Base-by-base conservation (phyloP, 2,113 vertebrate genomes). In the Ictidomys tridecemlineatus region DNA sequence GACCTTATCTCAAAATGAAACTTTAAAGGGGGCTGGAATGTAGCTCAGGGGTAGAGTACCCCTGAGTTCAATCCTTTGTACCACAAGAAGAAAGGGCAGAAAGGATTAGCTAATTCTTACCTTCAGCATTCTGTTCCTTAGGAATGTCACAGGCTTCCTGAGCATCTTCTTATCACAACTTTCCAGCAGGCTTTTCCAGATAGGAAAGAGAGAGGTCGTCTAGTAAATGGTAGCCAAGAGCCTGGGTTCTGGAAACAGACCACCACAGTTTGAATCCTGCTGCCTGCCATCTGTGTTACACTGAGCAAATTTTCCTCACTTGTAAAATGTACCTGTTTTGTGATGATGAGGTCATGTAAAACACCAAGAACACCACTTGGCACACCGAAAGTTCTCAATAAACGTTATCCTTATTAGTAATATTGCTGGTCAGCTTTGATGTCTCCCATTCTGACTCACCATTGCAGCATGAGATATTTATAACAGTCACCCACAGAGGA, bases 401-500 rank as follows among this genome's bases (percentile, higher is more conserved):
- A 89, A 16, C 86, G 48, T 58, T 87, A 48, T 24, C 16, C 32
- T 53, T 79, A 61, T n/a, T 78, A 53, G 72, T 63, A 4, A 61
- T 73, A 37, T 11, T 88, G 11, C 74, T 70, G 30, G 72, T 90
- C 61, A 9, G 39, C 61, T 92, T 73, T 42, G 69, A 70, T 14
- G n/a, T 74, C 86, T 94, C 45, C 39, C 5, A 0, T 74, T 83
- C 86, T 90, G 84, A 92, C 83, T 93, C 83, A 93, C 1, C 89
- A 78, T 42, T 80, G 61, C 58, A 48, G 51, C 1, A 2, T 58
- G 7, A 82, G 69, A 17, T 79, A 72, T 83, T 93, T 91, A 82
- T 93, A 91, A 93, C 51, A n/a, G 37, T 84, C 87, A 91, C 86
- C 32, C 58, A 3, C 61, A 32, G 80, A 90, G 61, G 63, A 83